phyloP scores from a whole-genome alignment of 2,888 invertebrate genomes.

The Hydriomena furcata region DNA sequence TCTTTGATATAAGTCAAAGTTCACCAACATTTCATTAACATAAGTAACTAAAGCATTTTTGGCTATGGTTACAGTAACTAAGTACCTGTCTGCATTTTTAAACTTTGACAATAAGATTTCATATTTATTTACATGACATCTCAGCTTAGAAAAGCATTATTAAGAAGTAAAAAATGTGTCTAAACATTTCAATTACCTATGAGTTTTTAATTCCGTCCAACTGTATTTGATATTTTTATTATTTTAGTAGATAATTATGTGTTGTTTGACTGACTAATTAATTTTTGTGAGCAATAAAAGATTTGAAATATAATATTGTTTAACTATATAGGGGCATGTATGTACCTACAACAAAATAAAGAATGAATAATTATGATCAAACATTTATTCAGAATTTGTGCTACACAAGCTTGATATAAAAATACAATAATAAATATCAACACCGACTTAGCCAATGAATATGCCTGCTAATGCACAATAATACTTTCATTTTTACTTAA shows the following conservation, averaged over 20 bases:
- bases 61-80: not conserved
- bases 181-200: conserved; percentile 12
- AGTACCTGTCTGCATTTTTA: not conserved
- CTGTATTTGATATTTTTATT: not conserved
- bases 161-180: not conserved
- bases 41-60: not conserved
- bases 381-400: conserved; percentile 83
- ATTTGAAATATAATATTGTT: conserved; percentile 12
- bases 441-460: conserved; percentile 74
- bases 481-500: conserved; percentile 76
- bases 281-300: conserved; percentile 27
- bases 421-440: conserved; percentile 83
- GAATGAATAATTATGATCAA: conserved; percentile 56
- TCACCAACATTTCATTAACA: not conserved
- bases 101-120: not conserved
- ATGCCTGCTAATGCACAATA: conserved; percentile 75
- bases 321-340: too few species aligned
- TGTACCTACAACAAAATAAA: conserved; percentile 3
- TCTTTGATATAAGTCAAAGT: not conserved
- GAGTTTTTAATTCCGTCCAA: conserved; percentile 3
- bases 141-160: not conserved
- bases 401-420: conserved; percentile 83
- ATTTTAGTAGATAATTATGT: not conserved
- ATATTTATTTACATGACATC: conserved; percentile 4
- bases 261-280: conserved; percentile 27